Percentiles rank a stretch among this genome's conserved stretches.
Evolutionary conservation across 2,888 invertebrate species (phyloP).

Genomic region (Drosophila falleni): DNA sequence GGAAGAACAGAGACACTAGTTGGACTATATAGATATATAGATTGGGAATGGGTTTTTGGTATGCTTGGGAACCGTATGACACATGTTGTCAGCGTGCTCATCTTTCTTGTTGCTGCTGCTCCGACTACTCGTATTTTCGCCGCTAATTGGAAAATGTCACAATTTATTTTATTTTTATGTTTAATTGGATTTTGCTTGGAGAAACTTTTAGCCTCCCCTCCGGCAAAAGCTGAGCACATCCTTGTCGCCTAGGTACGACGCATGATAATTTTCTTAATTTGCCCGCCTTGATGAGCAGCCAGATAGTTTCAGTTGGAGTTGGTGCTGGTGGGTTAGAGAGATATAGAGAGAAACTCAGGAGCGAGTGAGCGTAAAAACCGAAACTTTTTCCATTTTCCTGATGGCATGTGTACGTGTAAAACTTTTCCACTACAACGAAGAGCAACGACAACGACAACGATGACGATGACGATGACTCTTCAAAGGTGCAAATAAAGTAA

Average conservation of each 20-base stretch:
- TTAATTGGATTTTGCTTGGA: slow-evolving; percentile 72
- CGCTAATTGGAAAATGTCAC: slow-evolving; percentile 80
- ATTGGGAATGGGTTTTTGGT: slow-evolving; percentile 3
- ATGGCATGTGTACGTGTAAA: slow-evolving; percentile 77
- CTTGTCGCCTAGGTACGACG: slow-evolving; percentile 73
- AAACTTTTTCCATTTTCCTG: slow-evolving; percentile 78
- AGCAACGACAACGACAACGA: not conserved
- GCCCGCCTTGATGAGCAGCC: slow-evolving; percentile 70
- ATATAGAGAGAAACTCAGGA: not conserved
- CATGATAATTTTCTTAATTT: slow-evolving; percentile 81
- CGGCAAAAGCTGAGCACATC: not conserved
- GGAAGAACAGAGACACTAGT: not conserved
- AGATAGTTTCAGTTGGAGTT: slow-evolving; percentile 25
- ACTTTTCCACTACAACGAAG: slow-evolving; percentile 61
- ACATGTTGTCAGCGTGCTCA: slow-evolving; percentile 77
- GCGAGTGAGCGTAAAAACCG: slow-evolving; percentile 33
- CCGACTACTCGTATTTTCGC: slow-evolving; percentile 64
- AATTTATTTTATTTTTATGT: slow-evolving; percentile 79
- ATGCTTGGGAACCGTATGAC: slow-evolving; percentile 56
- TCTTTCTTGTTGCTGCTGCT: slow-evolving; percentile 44
- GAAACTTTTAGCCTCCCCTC: slow-evolving; percentile 46
- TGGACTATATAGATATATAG: not conserved
- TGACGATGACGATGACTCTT: slow-evolving; percentile 57
- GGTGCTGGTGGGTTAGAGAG: not conserved
- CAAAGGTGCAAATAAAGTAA: slow-evolving; percentile 80